Evolutionary conservation across 2,113 vertebrate genomes (phyloP).

Genomic region (Pogonocichla stellata): DNA sequence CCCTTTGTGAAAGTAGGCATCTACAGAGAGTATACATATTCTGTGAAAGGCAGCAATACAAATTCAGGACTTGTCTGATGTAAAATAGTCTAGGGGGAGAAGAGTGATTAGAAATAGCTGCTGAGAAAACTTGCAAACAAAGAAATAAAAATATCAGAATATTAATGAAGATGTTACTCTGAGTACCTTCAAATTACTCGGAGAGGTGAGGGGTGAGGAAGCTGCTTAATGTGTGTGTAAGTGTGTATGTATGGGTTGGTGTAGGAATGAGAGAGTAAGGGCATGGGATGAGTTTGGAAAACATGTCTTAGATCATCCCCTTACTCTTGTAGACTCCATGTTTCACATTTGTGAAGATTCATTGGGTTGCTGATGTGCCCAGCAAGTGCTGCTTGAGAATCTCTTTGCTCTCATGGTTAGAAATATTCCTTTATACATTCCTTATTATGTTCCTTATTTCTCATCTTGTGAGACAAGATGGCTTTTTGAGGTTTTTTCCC

Average conservation of each 20-base stretch:
- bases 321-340: background rate
- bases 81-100: background rate
- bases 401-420: background rate
- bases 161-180: background rate
- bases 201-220: background rate
- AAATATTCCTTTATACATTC: background rate
- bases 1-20: background rate
- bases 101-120: background rate
- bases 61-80: background rate
- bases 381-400: background rate
- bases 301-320: background rate
- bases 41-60: background rate
- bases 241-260: background rate
- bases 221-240: accelerated
- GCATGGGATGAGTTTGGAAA: background rate
- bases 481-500: accelerated
- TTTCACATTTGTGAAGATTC: background rate
- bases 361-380: background rate
- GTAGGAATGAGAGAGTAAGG: background rate
- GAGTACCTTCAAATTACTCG: background rate
- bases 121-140: background rate
- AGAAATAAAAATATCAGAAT: background rate
- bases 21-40: background rate
- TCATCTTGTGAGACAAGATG: background rate
- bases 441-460: background rate